These are phyloP conservation scores for Acrocera orbiculus DNA, from an alignment of 2,888 invertebrate genomes.

Conservation along the genomic window DNA sequence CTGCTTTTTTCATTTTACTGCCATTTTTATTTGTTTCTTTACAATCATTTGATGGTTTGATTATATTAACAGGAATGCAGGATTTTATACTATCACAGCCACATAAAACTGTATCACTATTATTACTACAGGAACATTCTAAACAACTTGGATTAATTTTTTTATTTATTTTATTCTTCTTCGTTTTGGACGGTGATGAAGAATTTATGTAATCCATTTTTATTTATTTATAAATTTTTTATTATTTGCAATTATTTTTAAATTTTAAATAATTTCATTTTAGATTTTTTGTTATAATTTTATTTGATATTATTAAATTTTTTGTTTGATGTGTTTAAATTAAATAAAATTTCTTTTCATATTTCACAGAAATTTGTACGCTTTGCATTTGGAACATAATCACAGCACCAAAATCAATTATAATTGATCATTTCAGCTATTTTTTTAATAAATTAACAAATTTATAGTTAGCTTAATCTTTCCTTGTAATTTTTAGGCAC, in stretches of 20 bases:
- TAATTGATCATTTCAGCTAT: neutral
- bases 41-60: neutral
- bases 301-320: too few species aligned
- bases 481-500: too few species aligned
- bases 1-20: too few species aligned
- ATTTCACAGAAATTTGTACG: slow-evolving; percentile 1
- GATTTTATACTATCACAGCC: slow-evolving; percentile 14
- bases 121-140: slow-evolving; percentile 15
- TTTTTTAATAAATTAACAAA: too few species aligned
- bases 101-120: slow-evolving; percentile 14
- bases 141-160: slow-evolving; percentile 10
- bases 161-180: slow-evolving; percentile 13
- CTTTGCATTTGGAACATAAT: slow-evolving; percentile 5
- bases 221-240: neutral
- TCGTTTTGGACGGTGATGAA: slow-evolving; percentile 14
- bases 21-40: too few species aligned
- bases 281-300: too few species aligned
- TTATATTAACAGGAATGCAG: slow-evolving; percentile 11
- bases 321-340: neutral
- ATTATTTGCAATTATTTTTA: slow-evolving; percentile 3
- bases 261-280: slow-evolving; percentile 4
- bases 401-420: slow-evolving; percentile 4
- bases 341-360: neutral
- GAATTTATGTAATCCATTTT: slow-evolving; percentile 11
- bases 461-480: too few species aligned